Evolutionary conservation across 2,888 invertebrate species (phyloP), one percentile per base, ranked within the genome.

Genomic region (Quadroppia sp.): DNA sequence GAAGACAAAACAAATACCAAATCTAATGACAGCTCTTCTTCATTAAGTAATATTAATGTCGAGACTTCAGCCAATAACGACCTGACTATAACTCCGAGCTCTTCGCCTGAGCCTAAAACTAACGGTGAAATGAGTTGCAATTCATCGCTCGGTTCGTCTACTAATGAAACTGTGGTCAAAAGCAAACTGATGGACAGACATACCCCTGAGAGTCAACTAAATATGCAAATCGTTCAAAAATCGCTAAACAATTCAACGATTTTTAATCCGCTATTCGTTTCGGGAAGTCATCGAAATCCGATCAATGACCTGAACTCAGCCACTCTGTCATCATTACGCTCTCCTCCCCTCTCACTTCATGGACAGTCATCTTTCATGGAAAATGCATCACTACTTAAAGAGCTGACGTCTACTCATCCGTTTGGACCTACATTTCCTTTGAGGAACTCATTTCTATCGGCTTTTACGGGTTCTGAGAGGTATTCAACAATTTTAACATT

Each of bases 1-100:
- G 81, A 81, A 36, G 80, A 80, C 71, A 72, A 76, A 32, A 69
- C 71, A 45, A 48, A 45, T 50, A 30, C 30, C 25, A 45, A 42
- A 45, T 28, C 42, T 67, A 48, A 50, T 56, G 75, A 59, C 36
- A 50, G 67, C 32, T 45, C 69, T 32, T 72, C 73, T 45, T n/a
- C n/a, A n/a, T 53, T 64, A 61, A 69, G 25, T n/a, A 75, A 69
- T 40, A 73, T 48, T 20, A 73, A 69, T 36, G 73, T 69, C 15
- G 73, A 69, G 42, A 70, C 48, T 40, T 73, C 73, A 25, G 45
- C 30, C 40, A 64, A 32, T 64, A 64, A 64, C 53, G 73, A 73
- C 13, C 42, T 73, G 9, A 67, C 23, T n/a, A 67, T 69, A 42
- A 73, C 69, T 28, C 73, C 73, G 9, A 70, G 73, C 32, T 69